Evolutionary conservation across 2,797 vertebrate species (phyloP), one percentile per base, ranked within the genome.

Genomic region (Tadarida brasiliensis): DNA sequence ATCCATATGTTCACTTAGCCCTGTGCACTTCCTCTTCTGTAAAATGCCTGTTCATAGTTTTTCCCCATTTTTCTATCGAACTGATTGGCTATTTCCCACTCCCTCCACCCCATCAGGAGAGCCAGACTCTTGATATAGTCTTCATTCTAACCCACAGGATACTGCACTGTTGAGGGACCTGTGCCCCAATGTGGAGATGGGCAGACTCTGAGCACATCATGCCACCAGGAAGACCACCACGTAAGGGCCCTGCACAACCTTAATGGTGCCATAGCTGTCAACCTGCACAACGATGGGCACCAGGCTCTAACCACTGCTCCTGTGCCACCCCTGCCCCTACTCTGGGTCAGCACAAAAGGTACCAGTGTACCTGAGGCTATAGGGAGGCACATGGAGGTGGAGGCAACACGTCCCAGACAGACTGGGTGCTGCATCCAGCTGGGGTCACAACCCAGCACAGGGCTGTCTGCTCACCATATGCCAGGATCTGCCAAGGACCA

Each of bases 401-500:
- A 74, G 59, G 57, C 47, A 14, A 28, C 33, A 44, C n/a, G 16
- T n/a, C 19, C 81, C 10, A 10, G 12, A 39, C 33, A 63, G 68
- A 35, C 5, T 33, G 49, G 49, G 30, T 9, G 54, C 54, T 11
- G 9, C 24, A 28, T 35, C 87, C 47, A 54, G 12, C 61, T 30
- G 30, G 11, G n/a, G 1, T n/a, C n/a, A n/a, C n/a, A n/a, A n/a
- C n/a, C 49, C 76, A 57, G 76, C 92, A 70, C 82, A 28, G 88
- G 89, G 77, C 77, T 86, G 91, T 86, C 97, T 94, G 96, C 94
- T 97, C 51, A 56, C 97, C 96, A 90, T 97, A 97, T 91, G 97
- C 93, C 96, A 96, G 96, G 97, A 95, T 94, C 97, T 96, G 95
- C 97, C 97, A 97, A 97, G 97, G 96, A 92, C 97, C 92, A 33